phyloP scores from a whole-genome alignment of 2,797 vertebrate genomes.

The Dendrocincla tyrannina region DNA sequence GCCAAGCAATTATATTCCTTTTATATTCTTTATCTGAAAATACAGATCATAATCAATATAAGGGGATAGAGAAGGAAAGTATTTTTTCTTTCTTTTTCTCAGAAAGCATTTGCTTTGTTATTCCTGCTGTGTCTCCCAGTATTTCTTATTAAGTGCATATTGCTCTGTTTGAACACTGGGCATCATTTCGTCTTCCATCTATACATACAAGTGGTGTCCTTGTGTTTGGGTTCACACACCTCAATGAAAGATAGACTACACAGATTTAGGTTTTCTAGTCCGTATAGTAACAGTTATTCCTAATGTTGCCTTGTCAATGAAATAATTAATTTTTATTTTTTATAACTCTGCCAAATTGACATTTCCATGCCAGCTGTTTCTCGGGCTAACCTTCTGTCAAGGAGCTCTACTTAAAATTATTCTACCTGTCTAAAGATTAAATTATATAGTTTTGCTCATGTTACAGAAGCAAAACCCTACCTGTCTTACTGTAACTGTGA shows the following conservation, averaged over 20 bases:
- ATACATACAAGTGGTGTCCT: background rate
- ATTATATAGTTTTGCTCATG: background rate
- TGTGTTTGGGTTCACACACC: background rate
- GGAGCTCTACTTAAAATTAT: background rate
- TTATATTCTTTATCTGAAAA: background rate
- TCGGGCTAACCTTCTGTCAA: background rate
- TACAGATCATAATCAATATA: background rate
- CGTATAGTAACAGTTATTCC: background rate
- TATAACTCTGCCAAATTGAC: background rate
- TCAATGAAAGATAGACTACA: background rate
- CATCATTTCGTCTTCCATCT: background rate
- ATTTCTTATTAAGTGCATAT: background rate
- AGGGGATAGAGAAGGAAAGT: background rate
- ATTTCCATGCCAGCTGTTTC: background rate
- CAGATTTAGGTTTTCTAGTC: background rate
- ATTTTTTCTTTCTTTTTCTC: background rate
- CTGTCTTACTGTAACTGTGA: background rate
- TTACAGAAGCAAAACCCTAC: background rate
- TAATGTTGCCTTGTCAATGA: background rate
- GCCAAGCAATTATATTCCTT: background rate
- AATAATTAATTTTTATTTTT: background rate
- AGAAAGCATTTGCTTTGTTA: background rate
- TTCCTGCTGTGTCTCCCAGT: background rate
- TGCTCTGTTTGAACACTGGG: background rate
- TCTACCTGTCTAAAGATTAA: background rate